Evolutionary conservation across 2,113 vertebrate genomes (phyloP), one percentile per base, ranked within the genome.

Genomic region (Sphaerodactylus townsendi): DNA sequence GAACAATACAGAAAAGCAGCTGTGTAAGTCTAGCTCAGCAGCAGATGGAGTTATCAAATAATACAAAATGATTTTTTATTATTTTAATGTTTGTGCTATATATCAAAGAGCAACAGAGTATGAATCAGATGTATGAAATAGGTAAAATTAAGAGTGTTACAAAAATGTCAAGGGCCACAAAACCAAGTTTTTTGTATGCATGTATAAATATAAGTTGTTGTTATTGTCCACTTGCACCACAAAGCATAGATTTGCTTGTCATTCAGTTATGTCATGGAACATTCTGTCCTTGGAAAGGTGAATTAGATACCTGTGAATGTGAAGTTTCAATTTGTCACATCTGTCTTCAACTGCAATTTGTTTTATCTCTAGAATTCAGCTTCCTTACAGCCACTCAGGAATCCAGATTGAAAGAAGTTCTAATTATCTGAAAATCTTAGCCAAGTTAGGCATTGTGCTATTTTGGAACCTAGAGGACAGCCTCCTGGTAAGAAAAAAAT

Each of bases 391-490:
- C 88, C 91, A 95, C 30, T 92, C 95, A 2, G 97, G 97, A 53
- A 62, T 98, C 77, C 84, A 96, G 2, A 95, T 98, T 1, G 95
- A 97, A 82, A 92, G 48, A 72, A 95, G 90, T 66, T 88, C 92
- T 4, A 84, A 71, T 56, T 96, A 95, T 73, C 65, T 97, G 82
- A 97, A 96, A 92, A 83, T 98, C 87, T 91, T 85, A 35, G 96
- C 97, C 83, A 96, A 96, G 65, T 77, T 98, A 79, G 98, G 98
- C 53, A n/a, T 98, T 48, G 81, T 93, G 37, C 95, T 96, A 79
- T 80, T 95, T 84, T 98, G 97, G 97, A 97, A 97, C 68, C 84
- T 88, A 79, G 90, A 97, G 0, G 97, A 97, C 83, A 96, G 96
- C 46, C 95, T 98, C 46, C 83, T 96, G 96, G 97, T 97, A 93